Base-by-base conservation (phyloP, 2,797 vertebrate genomes). In the Coracias cyanogaster region DNA sequence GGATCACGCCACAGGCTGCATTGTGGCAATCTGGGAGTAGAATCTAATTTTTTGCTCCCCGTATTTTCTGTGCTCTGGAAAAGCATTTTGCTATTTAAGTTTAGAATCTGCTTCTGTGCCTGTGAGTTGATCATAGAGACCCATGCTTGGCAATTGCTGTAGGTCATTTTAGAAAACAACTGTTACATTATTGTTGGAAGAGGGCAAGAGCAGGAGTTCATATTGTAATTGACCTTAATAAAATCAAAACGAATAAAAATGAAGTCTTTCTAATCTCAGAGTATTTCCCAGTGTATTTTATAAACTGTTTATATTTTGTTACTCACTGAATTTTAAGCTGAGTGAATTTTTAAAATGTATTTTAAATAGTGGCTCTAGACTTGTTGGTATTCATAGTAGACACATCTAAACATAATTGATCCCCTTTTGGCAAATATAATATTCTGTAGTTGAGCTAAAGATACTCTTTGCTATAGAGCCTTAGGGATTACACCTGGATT, bases 401-500 rank as follows among this genome's bases (percentile, higher is more conserved):
- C 95, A 66, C 97, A 97, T 97, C 97, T 98, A 96, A 96, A 37
- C 37, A 37, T 37, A 37, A 37, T 93, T 97, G 98, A 98, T 97
- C 98, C 97, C 96, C 98, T 98, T 96, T 98, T 98, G 96, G 98
- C 98, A 97, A 97, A 98, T 98, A 97, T 95, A 82, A 87, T 97
- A 97, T 98, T 98, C 96, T 98, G 84, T 88, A 97, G 95, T 96
- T 98, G 95, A 98, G 97, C 97, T 97, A 97, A 96, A 97, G 97
- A 89, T 96, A 86, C 97, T 98, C 95, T 97, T 37, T 37, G 96
- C 97, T 94, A 81, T 97, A 97, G 98, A 97, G 98, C 99, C 98
- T 97, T 94, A 96, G 98, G 99, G 98, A 97, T 97, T 98, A 96
- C 98, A 99, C 99, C 98, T 99, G 98, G 99, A 98, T 98, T 98